phyloP scores from a whole-genome alignment of 2,888 invertebrate genomes.

The Pemphredon lugubris region DNA sequence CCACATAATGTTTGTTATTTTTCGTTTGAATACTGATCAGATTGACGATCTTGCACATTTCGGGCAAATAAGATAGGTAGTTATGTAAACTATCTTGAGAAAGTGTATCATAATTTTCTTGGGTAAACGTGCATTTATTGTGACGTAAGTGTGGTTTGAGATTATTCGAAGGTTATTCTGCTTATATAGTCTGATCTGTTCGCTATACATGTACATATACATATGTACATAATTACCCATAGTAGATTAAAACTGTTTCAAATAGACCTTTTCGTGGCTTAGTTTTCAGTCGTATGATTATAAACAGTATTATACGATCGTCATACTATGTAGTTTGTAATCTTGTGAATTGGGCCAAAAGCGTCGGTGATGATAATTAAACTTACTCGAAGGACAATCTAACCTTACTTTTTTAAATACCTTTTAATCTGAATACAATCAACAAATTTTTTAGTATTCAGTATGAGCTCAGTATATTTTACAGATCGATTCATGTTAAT shows the following conservation, averaged over 20 bases:
- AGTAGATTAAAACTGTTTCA: too few relatives aligned
- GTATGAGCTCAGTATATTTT: slow-evolving; percentile 13
- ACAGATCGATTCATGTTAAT: slow-evolving; percentile 21
- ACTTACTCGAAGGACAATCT: slow-evolving; percentile 19
- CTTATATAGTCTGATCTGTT: too few relatives aligned
- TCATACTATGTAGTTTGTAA: neutral
- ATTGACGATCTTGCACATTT: too few relatives aligned
- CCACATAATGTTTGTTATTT: too few relatives aligned
- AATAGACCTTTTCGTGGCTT: neutral
- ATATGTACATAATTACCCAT: neutral
- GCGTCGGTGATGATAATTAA: slow-evolving; percentile 13
- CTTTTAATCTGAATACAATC: slow-evolving; percentile 18
- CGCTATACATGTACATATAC: neutral
- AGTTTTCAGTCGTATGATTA: neutral
- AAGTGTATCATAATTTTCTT: too few relatives aligned
- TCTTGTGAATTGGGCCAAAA: slow-evolving; percentile 4
- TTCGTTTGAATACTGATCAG: too few relatives aligned
- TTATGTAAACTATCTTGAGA: too few relatives aligned
- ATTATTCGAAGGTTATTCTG: too few relatives aligned
- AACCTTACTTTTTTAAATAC: slow-evolving; percentile 3
- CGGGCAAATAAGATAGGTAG: too few relatives aligned
- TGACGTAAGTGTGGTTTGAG: too few relatives aligned
- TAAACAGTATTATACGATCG: too few relatives aligned
- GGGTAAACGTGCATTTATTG: too few relatives aligned
- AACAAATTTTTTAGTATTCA: slow-evolving; percentile 18